These are phyloP conservation scores for Pachyuromys duprasi DNA, from an alignment of 2,797 vertebrate genomes.

Conservation along the genomic window DNA sequence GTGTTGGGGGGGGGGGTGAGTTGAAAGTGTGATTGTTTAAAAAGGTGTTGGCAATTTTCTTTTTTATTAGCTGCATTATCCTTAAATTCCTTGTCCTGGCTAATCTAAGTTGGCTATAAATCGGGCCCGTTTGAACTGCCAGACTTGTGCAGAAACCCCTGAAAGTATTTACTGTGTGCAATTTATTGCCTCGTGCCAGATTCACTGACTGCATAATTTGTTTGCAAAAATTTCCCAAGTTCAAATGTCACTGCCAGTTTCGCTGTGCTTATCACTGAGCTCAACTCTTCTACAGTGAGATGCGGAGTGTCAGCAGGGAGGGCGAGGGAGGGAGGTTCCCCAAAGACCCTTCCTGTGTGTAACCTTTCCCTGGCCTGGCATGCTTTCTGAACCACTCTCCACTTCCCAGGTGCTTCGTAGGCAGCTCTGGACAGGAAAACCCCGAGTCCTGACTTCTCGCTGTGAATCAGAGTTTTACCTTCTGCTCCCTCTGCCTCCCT, in stretches of 20 bases:
- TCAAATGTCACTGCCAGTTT: constrained; percentile 6
- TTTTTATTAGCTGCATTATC: constrained; percentile 24
- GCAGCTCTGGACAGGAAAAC: neutral
- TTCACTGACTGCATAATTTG: constrained; percentile 32
- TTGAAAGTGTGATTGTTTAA: neutral
- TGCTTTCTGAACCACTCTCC: neutral
- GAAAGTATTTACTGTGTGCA: constrained; percentile 53
- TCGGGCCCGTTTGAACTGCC: constrained; percentile 23
- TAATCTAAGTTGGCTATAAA: constrained; percentile 60
- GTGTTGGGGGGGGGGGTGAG: neutral
- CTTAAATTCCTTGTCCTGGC: constrained; percentile 29
- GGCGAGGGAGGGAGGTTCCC: neutral
- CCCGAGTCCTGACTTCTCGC: neutral
- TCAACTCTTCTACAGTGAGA: neutral
- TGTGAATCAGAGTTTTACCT: neutral
- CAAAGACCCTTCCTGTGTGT: neutral
- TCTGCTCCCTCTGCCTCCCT: constrained; percentile 54
- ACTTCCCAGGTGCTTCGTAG: neutral
- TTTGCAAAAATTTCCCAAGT: constrained; percentile 63
- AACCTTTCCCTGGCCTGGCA: neutral
- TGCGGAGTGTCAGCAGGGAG: neutral
- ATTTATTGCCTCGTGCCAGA: constrained; percentile 38
- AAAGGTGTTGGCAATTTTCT: constrained; percentile 31
- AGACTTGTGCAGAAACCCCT: constrained; percentile 51
- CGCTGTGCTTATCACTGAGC: neutral